Evolutionary conservation across 1,140 invertebrate species (phyloP), one percentile per base, ranked within the genome.

Genomic region (Elymnias hypermnestra): DNA sequence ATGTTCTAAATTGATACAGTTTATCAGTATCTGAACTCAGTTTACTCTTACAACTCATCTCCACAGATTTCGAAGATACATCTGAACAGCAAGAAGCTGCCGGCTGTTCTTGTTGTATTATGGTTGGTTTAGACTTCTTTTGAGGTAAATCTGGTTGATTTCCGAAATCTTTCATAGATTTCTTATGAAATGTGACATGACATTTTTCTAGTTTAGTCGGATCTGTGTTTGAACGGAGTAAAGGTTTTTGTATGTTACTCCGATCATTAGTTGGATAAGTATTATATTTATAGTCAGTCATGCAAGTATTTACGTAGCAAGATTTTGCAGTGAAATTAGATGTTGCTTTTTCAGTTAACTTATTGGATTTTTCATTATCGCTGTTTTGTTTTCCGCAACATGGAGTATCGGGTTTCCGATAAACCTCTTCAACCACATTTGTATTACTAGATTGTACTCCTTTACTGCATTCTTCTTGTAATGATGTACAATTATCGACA

Each of bases 381-480:
- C 14, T 9, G 17, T 40, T 52, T 25, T 7, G 13, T 7, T 40
- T 44, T 45, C 17, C 19, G 12, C 17, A 8, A 23, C 14, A 52
- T 10, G 25, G 26, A 17, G 39, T n/a, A 8, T 33, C 25, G 8
- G 41, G 5, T 43, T 53, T 43, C 14, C 42, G 46, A 41, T 21
- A 39, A 39, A 38, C 38, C 17, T 59, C 31, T 28, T 50, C 8
- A 35, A 61, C 53, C 25, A 64, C 49, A 42, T 64, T 38, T 17
- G 38, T 48, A 21, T 52, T 35, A 33, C 26, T 39, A 23, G 57
- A 73, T 35, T 82, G 77, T 3, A 72, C 53, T 25, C 63, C 68
- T 67, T 71, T 77, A n/a, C 72, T 68, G 43, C 61, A 71, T 25
- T 79, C 77, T 41, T 70, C 70, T 31, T 15, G 40, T 10, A 70